Percentiles rank a stretch among this genome's conserved stretches.
Evolutionary conservation across 2,797 vertebrate genomes (phyloP).

Genomic region (Leptoclinus maculatus): DNA sequence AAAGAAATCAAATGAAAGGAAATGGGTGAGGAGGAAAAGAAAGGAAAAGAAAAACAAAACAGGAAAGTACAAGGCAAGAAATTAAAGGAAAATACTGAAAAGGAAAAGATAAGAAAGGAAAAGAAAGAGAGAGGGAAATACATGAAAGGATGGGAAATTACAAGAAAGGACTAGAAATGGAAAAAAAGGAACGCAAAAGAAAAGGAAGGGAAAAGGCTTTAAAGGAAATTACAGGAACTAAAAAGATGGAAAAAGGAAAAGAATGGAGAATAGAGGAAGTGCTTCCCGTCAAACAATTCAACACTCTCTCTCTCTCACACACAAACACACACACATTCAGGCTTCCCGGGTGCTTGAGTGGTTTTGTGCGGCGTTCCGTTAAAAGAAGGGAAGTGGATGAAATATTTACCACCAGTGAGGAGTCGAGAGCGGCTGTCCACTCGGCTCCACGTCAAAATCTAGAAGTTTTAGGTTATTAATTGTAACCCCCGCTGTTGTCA

Average conservation of each 20-base stretch:
- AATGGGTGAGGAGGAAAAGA: neutral
- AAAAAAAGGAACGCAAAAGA: too few species aligned
- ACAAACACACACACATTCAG: too few species aligned
- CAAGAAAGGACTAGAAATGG: fast-evolving
- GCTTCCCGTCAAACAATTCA: neutral
- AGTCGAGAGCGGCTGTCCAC: conserved; percentile 35
- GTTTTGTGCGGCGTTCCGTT: conserved; percentile 36
- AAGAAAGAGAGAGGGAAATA: neutral
- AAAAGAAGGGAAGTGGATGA: conserved; percentile 50
- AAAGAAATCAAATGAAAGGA: too few species aligned
- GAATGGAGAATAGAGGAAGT: neutral
- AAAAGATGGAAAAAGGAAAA: neutral
- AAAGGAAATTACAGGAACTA: too few species aligned
- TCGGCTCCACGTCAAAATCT: conserved; percentile 35
- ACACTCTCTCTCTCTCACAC: neutral
- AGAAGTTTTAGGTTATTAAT: neutral
- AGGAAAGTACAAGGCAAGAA: neutral
- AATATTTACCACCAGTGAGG: conserved; percentile 61
- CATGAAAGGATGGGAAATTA: too few species aligned
- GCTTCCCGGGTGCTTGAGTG: conserved; percentile 17
- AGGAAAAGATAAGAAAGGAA: neutral
- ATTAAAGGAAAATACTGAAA: neutral
- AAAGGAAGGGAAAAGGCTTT: too few species aligned
- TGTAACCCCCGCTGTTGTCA: neutral
- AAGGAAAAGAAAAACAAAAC: neutral